phyloP scores from a whole-genome alignment of 2,113 vertebrate genomes.

The Myocastor coypus region DNA sequence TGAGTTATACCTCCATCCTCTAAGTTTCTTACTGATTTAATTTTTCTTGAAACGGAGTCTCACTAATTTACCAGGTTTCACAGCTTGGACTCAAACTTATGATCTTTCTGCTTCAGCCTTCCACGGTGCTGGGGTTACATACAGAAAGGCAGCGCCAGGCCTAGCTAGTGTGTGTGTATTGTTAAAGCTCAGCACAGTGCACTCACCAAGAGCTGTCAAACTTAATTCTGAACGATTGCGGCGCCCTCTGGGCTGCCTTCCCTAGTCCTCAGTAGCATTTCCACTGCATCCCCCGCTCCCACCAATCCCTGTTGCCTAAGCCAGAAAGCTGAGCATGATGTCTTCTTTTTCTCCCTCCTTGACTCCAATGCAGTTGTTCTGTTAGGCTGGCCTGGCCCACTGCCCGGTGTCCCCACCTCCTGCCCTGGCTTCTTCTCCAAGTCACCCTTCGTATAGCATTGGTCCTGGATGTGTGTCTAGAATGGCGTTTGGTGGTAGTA shows the following conservation, averaged over 20 bases:
- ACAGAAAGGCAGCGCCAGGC: neutral
- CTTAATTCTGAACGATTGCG: neutral
- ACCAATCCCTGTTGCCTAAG: neutral
- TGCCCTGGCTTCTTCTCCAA: neutral
- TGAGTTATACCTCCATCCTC: neutral
- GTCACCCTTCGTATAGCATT: neutral
- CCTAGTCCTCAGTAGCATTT: neutral
- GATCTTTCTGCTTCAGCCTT: neutral
- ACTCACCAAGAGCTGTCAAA: neutral
- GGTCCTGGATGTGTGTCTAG: neutral
- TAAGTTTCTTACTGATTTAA: neutral
- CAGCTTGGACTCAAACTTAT: neutral
- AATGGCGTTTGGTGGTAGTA: neutral
- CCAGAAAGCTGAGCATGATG: neutral
- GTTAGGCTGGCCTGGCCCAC: accelerated
- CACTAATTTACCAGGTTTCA: neutral
- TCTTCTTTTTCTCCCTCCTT: neutral
- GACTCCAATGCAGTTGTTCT: neutral
- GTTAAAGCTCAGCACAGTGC: neutral
- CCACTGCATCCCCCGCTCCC: neutral
- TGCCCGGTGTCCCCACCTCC: accelerated
- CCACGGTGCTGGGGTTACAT: neutral
- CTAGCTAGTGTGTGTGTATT: neutral
- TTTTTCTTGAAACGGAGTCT: neutral
- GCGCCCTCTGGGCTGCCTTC: neutral